phyloP scores from a whole-genome alignment of 2,888 invertebrate genomes.

The Stenodema calcarata region DNA sequence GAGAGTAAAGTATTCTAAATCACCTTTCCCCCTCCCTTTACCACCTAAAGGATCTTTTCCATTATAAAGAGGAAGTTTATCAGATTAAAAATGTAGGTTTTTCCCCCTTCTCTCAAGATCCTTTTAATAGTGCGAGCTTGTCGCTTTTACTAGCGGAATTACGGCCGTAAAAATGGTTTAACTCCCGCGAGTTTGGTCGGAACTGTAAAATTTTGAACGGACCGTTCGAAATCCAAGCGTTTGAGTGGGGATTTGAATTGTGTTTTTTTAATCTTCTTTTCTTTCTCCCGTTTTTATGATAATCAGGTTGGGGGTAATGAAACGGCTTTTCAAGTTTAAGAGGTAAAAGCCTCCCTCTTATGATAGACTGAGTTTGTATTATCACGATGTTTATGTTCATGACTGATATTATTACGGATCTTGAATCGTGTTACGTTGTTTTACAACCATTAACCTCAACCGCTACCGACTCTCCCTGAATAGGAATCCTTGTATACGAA shows the following conservation, averaged over 20 bases:
- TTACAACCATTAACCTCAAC: no score
- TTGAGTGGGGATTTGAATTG: background rate
- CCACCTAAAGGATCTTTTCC: background rate
- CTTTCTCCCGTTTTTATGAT: background rate
- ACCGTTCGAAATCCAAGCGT: background rate
- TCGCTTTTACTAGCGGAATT: background rate
- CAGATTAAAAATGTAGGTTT: conserved; percentile 8
- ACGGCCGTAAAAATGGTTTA: background rate
- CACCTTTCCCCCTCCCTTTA: background rate
- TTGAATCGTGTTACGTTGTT: no score
- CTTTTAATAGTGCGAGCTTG: background rate
- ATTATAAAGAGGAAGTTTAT: conserved; percentile 1
- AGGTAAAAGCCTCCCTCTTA: no score
- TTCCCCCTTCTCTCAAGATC: background rate
- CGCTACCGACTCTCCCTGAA: no score
- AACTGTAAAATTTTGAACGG: background rate
- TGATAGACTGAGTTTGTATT: no score
- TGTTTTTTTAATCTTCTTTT: background rate
- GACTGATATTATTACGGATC: no score
- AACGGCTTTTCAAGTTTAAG: background rate
- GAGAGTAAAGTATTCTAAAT: conserved; percentile 14
- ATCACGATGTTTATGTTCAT: no score
- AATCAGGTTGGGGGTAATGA: background rate
- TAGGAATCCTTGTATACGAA: no score
- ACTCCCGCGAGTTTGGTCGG: background rate